Percentiles rank a stretch among this genome's conserved stretches.
Evolutionary conservation across 64 coral and sea anemone genomes (phyloP).

Genomic region (Dendrophyllia cribrosa): DNA sequence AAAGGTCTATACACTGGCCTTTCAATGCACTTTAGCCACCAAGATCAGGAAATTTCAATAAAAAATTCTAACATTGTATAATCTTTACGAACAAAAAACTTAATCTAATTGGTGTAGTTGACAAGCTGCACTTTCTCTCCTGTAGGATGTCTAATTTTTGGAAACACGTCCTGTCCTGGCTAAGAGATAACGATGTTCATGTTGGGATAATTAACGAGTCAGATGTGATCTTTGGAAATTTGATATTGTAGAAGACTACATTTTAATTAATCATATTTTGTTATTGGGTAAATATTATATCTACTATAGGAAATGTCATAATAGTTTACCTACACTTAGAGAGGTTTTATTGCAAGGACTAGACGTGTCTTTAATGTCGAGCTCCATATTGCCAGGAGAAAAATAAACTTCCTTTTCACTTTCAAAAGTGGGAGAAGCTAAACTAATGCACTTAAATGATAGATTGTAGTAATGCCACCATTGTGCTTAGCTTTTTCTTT

Average conservation of each 20-base stretch:
- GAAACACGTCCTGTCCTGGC: background rate
- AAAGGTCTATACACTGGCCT: background rate
- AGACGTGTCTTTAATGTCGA: background rate
- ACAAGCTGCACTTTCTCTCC: background rate
- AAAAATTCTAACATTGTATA: background rate
- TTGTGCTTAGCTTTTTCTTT: too few relatives aligned
- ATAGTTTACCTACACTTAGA: background rate
- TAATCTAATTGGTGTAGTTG: background rate
- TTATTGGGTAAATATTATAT: background rate
- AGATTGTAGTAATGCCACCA: too few relatives aligned
- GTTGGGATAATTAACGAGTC: background rate
- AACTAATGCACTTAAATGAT: background rate
- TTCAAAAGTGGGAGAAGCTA: background rate
- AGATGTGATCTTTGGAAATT: background rate
- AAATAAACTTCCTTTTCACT: conserved; percentile 7
- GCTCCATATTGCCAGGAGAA: conserved; percentile 1
- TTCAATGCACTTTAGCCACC: background rate
- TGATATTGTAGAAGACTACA: conserved; percentile 7
- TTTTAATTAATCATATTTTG: background rate
- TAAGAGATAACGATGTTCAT: conserved; percentile 2
- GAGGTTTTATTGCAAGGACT: background rate
- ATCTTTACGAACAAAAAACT: background rate
- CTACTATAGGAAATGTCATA: conserved; percentile 6
- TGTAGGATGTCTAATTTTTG: background rate
- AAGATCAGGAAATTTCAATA: background rate